Conservation (phyloP, 2,888 invertebrate species). For the Tipula vernalis region DNA sequence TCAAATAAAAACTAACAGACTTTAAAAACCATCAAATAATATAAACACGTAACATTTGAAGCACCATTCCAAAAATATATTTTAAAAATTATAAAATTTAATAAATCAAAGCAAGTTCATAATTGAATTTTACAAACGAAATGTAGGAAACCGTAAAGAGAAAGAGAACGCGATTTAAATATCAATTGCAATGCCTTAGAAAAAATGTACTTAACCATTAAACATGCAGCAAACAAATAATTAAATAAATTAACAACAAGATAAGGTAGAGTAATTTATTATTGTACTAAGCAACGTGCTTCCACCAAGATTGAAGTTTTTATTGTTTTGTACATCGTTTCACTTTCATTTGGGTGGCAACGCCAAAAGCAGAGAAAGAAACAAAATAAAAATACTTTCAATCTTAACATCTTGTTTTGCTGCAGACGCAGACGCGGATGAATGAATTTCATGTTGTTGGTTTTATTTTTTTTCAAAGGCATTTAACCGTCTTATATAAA, state of each 20-base stretch:
- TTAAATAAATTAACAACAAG: not conserved
- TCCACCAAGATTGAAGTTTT: not conserved
- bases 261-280: not conserved
- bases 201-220: not conserved
- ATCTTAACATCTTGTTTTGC: not conserved
- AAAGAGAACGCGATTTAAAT: not conserved
- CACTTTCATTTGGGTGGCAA: not conserved
- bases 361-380: not conserved
- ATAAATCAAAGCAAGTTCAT: no score
- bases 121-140: no score
- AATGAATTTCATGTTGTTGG: not conserved
- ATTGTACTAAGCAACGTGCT: not conserved
- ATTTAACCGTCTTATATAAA: not conserved
- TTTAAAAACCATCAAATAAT: no score
- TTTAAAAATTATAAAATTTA: no score
- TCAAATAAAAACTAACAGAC: no score
- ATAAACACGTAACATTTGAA: no score
- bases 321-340: not conserved
- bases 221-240: not conserved
- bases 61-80: no score
- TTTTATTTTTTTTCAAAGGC: not conserved
- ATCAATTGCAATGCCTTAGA: not conserved
- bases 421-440: not conserved
- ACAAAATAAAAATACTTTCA: not conserved
- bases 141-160: not conserved